A percentile compares a stretch with the other conserved stretches of the same genome.
Conservation (phyloP, 2,797 vertebrate species). For the Mormyrops boulengeri region DNA sequence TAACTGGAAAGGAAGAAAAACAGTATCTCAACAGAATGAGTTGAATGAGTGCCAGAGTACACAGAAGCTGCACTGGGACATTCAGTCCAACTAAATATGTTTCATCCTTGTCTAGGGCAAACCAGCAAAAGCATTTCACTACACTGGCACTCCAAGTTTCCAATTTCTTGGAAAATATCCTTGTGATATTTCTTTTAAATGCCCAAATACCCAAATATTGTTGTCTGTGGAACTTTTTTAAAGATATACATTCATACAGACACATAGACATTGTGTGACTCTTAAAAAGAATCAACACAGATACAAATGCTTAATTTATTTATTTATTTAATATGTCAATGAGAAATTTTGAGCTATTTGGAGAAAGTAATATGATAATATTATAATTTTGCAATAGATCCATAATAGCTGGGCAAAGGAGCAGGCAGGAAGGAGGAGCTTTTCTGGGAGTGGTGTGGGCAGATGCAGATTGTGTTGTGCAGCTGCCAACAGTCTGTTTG, state of each 20-base stretch:
- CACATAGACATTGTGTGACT: not conserved
- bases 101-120: constrained; percentile 35
- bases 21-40: constrained; percentile 23
- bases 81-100: constrained; percentile 32
- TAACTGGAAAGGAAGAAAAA: constrained; percentile 27
- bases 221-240: not conserved
- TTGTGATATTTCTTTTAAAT: not conserved
- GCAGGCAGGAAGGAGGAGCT: not conserved
- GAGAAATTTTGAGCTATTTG: constrained; percentile 25
- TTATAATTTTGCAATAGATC: not conserved
- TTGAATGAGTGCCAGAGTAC: constrained; percentile 29
- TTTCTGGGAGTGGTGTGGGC: constrained; percentile 4
- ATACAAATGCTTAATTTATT: not conserved
- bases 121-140: not conserved
- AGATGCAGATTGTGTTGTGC: constrained; percentile 7
- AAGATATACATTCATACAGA: not conserved
- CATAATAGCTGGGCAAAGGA: not conserved
- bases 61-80: constrained; percentile 27
- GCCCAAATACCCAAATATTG: not conserved
- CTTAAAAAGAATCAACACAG: not conserved
- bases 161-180: not conserved
- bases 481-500: constrained; percentile 31
- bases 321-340: not conserved
- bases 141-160: not conserved
- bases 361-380: not conserved